Evolutionary conservation across 2,888 invertebrate genomes (phyloP), one percentile per base, ranked within the genome.

Genomic region (Oconnorella tubifera): DNA sequence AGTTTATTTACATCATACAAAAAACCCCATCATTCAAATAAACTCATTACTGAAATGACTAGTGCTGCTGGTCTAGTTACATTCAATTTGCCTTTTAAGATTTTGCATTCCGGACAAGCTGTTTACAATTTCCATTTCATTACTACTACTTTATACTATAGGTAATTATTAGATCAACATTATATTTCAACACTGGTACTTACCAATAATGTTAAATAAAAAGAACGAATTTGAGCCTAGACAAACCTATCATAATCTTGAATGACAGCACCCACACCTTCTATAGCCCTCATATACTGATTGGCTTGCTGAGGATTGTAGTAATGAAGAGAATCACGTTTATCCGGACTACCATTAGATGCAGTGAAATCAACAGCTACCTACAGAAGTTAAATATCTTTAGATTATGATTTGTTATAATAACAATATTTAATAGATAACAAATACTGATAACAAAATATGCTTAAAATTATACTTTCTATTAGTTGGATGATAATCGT

Each of bases 331-430:
- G 80, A 79, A 29, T 73, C 65, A 1, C 76, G 73, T 10, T 66
- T 66, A 4, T 62, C 58, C 2, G 81, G 81, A 62, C 79, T 73
- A 14, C 81, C 81, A 71, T 81, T 81, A 31, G 81, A 81, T 3
- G 75, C 80, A 28, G 81, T 81, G 70, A 81, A 81, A 64, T 81
- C 81, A 53, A 81, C 74, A 14, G 77, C 80, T 40, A 80, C 79
- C 79, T 79, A 56, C 31, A 1, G 31, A 23, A 62, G 57, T n/a
- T 2, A 40, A 40, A 14, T 40, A 40, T n/a, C n/a, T n/a, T n/a
- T n/a, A n/a, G n/a, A n/a, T n/a, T n/a, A n/a, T n/a, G n/a, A n/a
- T n/a, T n/a, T n/a, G n/a, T n/a, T n/a, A n/a, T 4, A 56, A 56
- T 53, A 10, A 10, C 27, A 27, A 10, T 25, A n/a, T 10, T 10